Percentiles rank a stretch among this genome's conserved stretches.
Conservation (phyloP, 2,113 vertebrate genomes). For the Phaetusa simplex region DNA sequence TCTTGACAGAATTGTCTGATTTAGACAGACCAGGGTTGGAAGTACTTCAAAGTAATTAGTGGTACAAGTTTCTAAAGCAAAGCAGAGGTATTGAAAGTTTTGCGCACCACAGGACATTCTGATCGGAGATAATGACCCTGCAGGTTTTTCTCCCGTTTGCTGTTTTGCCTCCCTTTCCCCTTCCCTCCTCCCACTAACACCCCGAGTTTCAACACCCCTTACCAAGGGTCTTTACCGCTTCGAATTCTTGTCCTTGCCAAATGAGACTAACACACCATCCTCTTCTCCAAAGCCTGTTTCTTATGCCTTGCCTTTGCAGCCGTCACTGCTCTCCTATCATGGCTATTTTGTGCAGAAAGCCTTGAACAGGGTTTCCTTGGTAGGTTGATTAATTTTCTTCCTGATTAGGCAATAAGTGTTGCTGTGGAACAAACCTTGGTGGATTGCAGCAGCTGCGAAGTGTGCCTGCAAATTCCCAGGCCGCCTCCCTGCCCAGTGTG, state of each 20-base stretch:
- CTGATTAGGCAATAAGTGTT: neutral
- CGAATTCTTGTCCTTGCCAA: neutral
- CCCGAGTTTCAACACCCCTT: neutral
- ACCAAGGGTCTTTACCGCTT: neutral
- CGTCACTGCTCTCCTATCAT: neutral
- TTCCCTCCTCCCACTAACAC: neutral
- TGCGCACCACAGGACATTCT: neutral
- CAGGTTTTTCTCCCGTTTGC: neutral
- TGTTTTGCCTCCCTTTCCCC: neutral
- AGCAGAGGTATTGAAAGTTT: neutral
- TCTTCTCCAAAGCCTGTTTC: neutral
- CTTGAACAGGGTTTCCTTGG: neutral
- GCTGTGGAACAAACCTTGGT: neutral
- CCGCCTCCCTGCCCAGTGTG: neutral
- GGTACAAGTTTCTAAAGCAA: neutral
- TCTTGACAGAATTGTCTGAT: neutral
- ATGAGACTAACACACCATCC: neutral
- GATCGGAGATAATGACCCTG: too few species aligned
- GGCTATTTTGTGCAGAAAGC: neutral
- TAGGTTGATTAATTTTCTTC: neutral
- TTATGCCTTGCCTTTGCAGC: neutral
- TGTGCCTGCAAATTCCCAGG: neutral
- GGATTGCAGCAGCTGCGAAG: neutral
- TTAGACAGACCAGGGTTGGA: too few species aligned
- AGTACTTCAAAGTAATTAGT: accelerated